Conservation (phyloP, 2,888 invertebrate species). For the Tetropium fuscum region DNA sequence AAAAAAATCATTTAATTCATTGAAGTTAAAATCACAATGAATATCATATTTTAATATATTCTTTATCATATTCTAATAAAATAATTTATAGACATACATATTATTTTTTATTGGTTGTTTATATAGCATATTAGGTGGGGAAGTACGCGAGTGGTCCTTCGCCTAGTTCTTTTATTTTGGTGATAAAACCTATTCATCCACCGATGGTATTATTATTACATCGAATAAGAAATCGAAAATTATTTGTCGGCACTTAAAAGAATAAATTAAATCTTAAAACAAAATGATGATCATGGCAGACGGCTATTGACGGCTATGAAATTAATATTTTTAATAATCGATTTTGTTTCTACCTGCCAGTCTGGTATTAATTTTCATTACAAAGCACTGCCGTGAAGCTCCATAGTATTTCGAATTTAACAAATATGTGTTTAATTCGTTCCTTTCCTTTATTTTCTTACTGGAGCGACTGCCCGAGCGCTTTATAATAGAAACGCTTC, state of each 20-base stretch:
- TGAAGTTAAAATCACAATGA: too few relatives aligned
- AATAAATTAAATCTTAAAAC: slow-evolving; percentile 52
- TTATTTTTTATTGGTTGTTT: too few relatives aligned
- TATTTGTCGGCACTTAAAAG: slow-evolving; percentile 49
- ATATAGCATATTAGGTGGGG: too few relatives aligned
- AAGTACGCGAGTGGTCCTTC: too few relatives aligned
- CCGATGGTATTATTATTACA: slow-evolving; percentile 31
- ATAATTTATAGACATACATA: too few relatives aligned
- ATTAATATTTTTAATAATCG: slow-evolving; percentile 63
- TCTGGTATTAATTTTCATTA: slow-evolving; percentile 41
- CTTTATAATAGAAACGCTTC: too few relatives aligned
- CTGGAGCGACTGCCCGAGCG: too few relatives aligned
- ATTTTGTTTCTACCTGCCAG: slow-evolving; percentile 55
- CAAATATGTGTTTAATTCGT: slow-evolving; percentile 1
- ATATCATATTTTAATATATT: too few relatives aligned
- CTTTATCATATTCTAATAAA: too few relatives aligned
- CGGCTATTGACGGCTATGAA: slow-evolving; percentile 57
- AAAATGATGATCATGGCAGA: slow-evolving; percentile 52
- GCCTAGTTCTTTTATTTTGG: slow-evolving; percentile 1
- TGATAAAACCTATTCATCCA: slow-evolving; percentile 10
- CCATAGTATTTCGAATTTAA: slow-evolving; percentile 10
- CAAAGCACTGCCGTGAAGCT: slow-evolving; percentile 21
- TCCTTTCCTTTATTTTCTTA: background rate
- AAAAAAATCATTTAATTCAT: too few relatives aligned
- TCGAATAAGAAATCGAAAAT: slow-evolving; percentile 37